Evolutionary conservation across 2,888 invertebrate genomes (phyloP), one percentile per base, ranked within the genome.

Genomic region (Caenorhabditis japonica): DNA sequence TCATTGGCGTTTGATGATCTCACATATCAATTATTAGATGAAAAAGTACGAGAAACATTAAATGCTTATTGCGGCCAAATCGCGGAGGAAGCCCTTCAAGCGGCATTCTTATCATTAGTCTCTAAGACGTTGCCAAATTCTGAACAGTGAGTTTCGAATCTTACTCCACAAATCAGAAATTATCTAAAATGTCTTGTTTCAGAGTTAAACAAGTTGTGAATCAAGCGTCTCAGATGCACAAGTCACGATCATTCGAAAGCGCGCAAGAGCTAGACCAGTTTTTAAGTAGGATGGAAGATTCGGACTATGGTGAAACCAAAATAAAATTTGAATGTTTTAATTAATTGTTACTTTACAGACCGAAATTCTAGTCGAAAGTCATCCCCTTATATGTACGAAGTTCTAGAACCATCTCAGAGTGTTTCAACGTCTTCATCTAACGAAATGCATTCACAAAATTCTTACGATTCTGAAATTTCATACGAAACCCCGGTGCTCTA

Each of bases 171-270:
- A 21, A n/a, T 55, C 36, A 2, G 21, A 23, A 15, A 12, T 15
- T 15, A 33, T 7, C 23, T 12, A 15, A 30, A 30, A 7, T 30
- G 10, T 30, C n/a, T n/a, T 5, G 10, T 58, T 52, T 17, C 47
- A 68, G 56, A 51, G 46, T 47, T 30, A 51, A 49, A 34, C 39
- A 64, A 13, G 25, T 64, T 10, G 10, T 64, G 23, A 39, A 33
- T 12, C 33, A 34, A 44, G 49, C 68, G 5, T 76, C 55, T 0
- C 27, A 38, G n/a, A 52, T 75, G 15, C 77, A 77, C 52, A 61
- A 51, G 33, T 75, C 61, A 10, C 41, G 47, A 19, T 77, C 77
- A 33, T 77, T 77, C 33, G 77, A 77, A 34, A 71, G 53, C 49
- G 77, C 77, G 10, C 49, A 59, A 30, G 46, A 72, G 43, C 49